Conservation (phyloP, 1,140 invertebrate genomes). For the Brachystomella parvula region DNA sequence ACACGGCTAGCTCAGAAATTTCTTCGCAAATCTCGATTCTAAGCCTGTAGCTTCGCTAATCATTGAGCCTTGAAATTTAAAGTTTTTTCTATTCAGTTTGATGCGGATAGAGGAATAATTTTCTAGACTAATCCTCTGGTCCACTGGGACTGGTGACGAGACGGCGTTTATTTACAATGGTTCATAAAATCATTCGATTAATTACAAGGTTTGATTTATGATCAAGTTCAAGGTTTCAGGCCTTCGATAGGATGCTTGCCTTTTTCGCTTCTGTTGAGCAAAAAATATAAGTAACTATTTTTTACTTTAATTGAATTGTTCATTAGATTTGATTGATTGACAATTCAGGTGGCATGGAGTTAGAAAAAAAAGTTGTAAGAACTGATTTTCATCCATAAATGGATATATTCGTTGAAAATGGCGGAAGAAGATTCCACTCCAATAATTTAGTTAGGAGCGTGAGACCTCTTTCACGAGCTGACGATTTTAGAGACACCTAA, state of each 20-base stretch:
- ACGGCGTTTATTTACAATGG: not conserved
- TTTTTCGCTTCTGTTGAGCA: not conserved
- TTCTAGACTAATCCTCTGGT: not conserved
- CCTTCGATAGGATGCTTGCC: no score
- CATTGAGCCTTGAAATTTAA: no score
- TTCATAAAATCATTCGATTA: not conserved
- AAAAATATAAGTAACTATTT: not conserved
- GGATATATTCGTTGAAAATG: no score
- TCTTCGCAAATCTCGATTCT: no score
- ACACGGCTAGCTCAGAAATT: no score
- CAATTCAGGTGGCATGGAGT: not conserved
- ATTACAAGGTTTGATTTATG: not conserved
- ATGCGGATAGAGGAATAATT: no score
- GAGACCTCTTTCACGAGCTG: not conserved
- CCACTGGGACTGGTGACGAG: not conserved
- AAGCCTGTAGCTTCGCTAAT: no score
- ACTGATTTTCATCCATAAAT: not conserved
- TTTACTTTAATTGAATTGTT: not conserved
- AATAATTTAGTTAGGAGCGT: not conserved
- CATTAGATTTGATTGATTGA: not conserved
- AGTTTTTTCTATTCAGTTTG: no score
- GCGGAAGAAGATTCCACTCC: not conserved
- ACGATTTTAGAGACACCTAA: not conserved
- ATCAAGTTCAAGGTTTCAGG: no score
- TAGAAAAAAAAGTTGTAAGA: not conserved